phyloP scores from a whole-genome alignment of 2,113 vertebrate genomes.

The Numida meleagris region DNA sequence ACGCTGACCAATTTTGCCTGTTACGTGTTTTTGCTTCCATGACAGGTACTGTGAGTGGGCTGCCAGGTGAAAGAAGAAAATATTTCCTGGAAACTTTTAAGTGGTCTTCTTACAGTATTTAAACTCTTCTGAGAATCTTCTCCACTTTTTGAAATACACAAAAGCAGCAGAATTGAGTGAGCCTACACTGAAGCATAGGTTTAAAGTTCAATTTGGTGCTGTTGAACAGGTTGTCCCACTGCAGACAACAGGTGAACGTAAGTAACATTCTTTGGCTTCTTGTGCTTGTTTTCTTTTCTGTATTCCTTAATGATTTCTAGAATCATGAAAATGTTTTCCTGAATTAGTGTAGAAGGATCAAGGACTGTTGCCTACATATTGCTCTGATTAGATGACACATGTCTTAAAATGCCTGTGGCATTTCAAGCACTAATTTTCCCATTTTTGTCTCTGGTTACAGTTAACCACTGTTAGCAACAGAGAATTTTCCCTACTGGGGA shows the following conservation, averaged over 20 bases:
- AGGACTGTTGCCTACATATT: background rate
- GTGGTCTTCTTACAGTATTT: background rate
- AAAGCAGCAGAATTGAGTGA: background rate
- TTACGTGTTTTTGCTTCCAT: background rate
- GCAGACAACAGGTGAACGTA: background rate
- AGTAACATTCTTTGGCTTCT: background rate
- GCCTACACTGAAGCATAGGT: background rate
- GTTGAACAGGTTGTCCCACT: background rate
- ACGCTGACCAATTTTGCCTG: background rate
- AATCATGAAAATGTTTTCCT: background rate
- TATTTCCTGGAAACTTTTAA: background rate
- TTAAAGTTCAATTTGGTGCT: background rate
- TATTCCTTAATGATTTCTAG: background rate
- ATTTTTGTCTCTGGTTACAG: background rate
- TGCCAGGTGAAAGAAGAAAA: background rate
- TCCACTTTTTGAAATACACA: background rate
- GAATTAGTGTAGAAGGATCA: background rate
- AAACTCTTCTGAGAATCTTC: background rate
- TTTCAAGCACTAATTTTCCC: background rate
- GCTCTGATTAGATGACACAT: background rate
- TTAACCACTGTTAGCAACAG: background rate
- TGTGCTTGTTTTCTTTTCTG: background rate
- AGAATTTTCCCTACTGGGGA: conserved; percentile 57
- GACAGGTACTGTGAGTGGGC: background rate
- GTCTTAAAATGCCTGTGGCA: background rate